Conservation (phyloP, 2,888 invertebrate species). For the Ochlodes sylvanus region DNA sequence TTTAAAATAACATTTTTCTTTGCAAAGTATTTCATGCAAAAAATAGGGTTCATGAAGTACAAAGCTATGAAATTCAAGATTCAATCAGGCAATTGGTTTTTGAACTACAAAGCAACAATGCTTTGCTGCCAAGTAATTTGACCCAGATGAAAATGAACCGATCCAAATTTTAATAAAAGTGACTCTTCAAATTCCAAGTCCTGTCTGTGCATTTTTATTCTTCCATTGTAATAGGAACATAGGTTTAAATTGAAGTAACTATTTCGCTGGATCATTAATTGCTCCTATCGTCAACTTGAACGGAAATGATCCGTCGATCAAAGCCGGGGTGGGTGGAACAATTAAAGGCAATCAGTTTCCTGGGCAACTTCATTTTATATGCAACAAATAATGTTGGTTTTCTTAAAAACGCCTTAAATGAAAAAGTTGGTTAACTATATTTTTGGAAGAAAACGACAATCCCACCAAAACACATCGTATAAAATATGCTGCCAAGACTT, state of each 20-base stretch:
- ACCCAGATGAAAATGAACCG: too few species aligned
- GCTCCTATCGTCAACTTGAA: not conserved
- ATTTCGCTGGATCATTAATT: conserved; percentile 7
- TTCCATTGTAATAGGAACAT: conserved; percentile 2
- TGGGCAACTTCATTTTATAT: not conserved
- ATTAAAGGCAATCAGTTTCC: conserved; percentile 15
- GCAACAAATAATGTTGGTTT: not conserved
- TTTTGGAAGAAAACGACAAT: not conserved
- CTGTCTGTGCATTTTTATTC: not conserved
- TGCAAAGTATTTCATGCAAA: too few species aligned
- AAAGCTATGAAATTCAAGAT: too few species aligned
- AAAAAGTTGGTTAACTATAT: not conserved
- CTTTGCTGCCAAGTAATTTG: too few species aligned
- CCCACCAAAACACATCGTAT: too few species aligned
- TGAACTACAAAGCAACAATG: too few species aligned
- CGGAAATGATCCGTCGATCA: conserved; percentile 18
- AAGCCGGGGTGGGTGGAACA: conserved; percentile 5
- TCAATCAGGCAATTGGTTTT: too few species aligned
- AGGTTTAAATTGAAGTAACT: conserved; percentile 10
- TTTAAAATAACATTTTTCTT: too few species aligned
- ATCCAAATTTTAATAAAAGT: not conserved
- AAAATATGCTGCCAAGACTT: too few species aligned
- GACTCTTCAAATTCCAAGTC: not conserved
- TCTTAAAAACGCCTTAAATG: too few species aligned
- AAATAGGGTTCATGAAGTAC: too few species aligned